Conservation (phyloP, 64 coral and sea anemone genomes). For the Porites australiensis region DNA sequence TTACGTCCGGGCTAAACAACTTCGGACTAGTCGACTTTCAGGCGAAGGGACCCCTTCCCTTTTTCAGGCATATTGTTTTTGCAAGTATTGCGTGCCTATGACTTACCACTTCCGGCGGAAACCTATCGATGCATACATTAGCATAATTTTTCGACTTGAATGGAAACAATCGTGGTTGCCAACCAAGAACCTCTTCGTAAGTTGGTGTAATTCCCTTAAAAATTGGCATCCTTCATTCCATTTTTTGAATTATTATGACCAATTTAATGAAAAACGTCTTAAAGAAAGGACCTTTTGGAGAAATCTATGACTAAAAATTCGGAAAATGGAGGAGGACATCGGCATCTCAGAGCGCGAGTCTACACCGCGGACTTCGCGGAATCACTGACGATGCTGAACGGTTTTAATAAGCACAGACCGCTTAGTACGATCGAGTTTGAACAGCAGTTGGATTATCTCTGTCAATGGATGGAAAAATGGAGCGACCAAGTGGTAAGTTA, state of each 20-base stretch:
- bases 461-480: slow-evolving; percentile 92
- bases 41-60: too few species aligned
- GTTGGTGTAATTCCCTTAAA: not conserved
- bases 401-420: slow-evolving; percentile 75
- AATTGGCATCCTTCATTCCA: not conserved
- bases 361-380: not conserved
- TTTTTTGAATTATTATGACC: not conserved
- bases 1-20: too few species aligned
- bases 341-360: not conserved
- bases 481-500: slow-evolving; percentile 77
- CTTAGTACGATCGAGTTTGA: slow-evolving; percentile 84
- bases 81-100: too few species aligned
- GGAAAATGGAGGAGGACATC: slow-evolving; percentile 12
- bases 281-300: not conserved
- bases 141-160: not conserved
- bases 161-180: slow-evolving; percentile 43
- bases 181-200: slow-evolving; percentile 9
- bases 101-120: not conserved
- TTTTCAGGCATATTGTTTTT: too few species aligned
- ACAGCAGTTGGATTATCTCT: slow-evolving; percentile 92
- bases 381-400: slow-evolving; percentile 20
- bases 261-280: not conserved
- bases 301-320: not conserved
- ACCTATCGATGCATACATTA: not conserved
- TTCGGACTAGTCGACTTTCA: too few species aligned